Evolutionary conservation across 2,797 vertebrate genomes (phyloP).

Genomic region (Chelonia mydas): DNA sequence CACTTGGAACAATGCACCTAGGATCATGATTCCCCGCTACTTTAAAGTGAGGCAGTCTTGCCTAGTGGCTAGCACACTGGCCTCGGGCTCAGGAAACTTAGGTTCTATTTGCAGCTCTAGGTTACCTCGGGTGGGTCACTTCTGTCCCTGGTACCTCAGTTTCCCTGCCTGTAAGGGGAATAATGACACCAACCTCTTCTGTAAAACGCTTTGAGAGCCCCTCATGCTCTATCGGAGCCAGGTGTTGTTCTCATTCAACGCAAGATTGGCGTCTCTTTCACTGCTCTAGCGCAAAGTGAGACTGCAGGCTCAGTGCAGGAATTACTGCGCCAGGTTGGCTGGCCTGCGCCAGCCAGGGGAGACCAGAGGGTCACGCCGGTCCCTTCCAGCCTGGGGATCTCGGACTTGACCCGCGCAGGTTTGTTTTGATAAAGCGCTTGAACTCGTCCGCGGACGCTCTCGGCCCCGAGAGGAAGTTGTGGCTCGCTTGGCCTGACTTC

Average conservation of each 20-base stretch:
- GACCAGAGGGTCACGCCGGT: too few species aligned
- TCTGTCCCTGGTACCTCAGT: neutral
- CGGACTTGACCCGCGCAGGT: too few species aligned
- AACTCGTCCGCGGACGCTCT: neutral
- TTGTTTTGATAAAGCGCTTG: neutral
- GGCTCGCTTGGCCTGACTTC: rapidly evolving
- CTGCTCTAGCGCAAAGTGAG: too few species aligned
- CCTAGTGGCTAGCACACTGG: neutral
- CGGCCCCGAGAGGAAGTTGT: conserved; percentile 22
- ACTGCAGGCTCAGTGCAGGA: too few species aligned
- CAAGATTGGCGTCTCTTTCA: too few species aligned
- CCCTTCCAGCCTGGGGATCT: too few species aligned
- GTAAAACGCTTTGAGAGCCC: too few species aligned
- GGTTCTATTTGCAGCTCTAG: neutral
- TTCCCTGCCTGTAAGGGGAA: neutral
- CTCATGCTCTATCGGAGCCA: too few species aligned
- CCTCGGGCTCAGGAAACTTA: neutral
- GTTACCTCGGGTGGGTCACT: neutral
- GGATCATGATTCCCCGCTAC: neutral
- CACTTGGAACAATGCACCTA: neutral
- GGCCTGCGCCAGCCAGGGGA: too few species aligned
- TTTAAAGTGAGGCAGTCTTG: neutral
- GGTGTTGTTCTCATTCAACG: neutral
- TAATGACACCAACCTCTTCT: neutral
- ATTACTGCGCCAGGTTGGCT: too few species aligned